phyloP scores from a whole-genome alignment of 2,888 invertebrate genomes.

The Parascotia fuliginaria region DNA sequence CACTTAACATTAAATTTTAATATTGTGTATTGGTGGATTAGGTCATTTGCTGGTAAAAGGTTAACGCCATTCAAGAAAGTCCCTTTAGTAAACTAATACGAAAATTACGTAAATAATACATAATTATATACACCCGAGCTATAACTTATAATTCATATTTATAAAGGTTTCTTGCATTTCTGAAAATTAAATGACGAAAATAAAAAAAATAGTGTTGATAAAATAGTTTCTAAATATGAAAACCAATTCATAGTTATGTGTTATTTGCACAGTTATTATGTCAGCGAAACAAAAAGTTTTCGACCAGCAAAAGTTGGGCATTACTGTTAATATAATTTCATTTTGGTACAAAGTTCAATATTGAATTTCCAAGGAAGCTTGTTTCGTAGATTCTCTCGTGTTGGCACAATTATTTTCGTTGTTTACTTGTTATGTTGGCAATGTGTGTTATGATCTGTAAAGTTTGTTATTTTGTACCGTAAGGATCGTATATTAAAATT shows the following conservation, averaged over 20 bases:
- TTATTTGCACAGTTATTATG: constrained; percentile 21
- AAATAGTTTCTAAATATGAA: too few relatives aligned
- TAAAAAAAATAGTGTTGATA: too few relatives aligned
- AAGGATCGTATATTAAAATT: constrained; percentile 10
- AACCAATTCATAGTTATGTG: constrained; percentile 32
- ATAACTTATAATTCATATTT: too few relatives aligned
- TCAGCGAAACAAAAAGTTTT: constrained; percentile 35
- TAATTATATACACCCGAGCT: too few relatives aligned
- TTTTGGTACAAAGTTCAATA: constrained; percentile 56
- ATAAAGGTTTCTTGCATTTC: too few relatives aligned
- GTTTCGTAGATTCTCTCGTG: constrained; percentile 45
- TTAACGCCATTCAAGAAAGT: too few relatives aligned
- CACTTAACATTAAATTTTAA: too few relatives aligned
- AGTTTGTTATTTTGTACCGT: constrained; percentile 25
- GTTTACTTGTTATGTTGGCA: constrained; percentile 46
- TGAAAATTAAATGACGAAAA: too few relatives aligned
- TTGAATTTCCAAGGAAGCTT: constrained; percentile 53
- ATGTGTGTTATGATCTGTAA: constrained; percentile 43
- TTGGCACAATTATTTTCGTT: constrained; percentile 44
- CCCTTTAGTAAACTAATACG: too few relatives aligned
- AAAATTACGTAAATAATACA: too few relatives aligned
- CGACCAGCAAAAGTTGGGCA: constrained; percentile 38
- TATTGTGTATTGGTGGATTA: too few relatives aligned
- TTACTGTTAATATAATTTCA: constrained; percentile 59
- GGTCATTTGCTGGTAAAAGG: too few relatives aligned